Percentiles rank a stretch among this genome's conserved stretches.
Conservation (phyloP, 1,140 invertebrate genomes). For the Ceratina calcarata region DNA sequence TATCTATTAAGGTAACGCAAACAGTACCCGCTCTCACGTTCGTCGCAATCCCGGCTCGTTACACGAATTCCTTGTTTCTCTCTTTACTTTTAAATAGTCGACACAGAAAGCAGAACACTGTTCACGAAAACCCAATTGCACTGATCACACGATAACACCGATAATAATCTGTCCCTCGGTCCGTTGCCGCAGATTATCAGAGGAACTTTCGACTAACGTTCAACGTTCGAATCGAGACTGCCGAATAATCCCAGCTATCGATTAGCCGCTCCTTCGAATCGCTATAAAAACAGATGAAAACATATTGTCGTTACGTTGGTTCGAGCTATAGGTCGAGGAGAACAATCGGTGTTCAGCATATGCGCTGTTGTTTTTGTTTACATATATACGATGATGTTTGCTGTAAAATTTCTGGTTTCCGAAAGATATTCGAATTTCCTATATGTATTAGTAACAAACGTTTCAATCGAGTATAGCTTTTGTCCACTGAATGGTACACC, state of each 20-base stretch:
- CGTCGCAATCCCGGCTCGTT: neutral
- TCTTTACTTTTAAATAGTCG: neutral
- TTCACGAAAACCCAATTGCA: conserved; percentile 37
- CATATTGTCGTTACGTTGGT: neutral
- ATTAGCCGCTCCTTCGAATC: neutral
- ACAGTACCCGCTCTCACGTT: neutral
- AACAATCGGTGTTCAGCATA: neutral
- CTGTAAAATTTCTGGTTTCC: too few species aligned
- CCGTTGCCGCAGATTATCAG: neutral
- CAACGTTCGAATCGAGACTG: conserved; percentile 15
- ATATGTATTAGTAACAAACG: too few species aligned
- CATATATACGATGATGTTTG: too few species aligned
- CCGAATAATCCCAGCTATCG: conserved; percentile 15
- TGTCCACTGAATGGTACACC: too few species aligned
- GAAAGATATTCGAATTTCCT: too few species aligned
- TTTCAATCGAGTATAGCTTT: too few species aligned
- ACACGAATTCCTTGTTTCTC: neutral
- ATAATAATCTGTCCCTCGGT: conserved; percentile 2
- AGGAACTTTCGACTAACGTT: neutral
- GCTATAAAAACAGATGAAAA: conserved; percentile 23
- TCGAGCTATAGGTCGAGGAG: neutral
- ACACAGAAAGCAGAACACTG: conserved; percentile 36
- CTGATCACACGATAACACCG: conserved; percentile 1
- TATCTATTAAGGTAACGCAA: too few species aligned
- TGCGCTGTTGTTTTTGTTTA: too few species aligned